Conservation (phyloP, 2,888 invertebrate species). For the Tillus elongatus region DNA sequence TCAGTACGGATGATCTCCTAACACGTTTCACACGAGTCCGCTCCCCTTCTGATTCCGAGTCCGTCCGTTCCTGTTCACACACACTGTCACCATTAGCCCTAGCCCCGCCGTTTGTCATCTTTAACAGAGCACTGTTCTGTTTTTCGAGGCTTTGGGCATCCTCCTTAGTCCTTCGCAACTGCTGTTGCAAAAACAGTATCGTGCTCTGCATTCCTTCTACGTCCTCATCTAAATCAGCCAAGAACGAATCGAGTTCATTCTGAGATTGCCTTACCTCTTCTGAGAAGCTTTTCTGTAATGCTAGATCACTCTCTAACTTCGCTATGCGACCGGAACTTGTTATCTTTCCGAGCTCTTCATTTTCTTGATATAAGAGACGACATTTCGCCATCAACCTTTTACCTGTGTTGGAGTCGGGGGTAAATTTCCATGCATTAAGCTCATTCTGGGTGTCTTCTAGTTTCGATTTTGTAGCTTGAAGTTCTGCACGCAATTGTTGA, state of each 20-base stretch:
- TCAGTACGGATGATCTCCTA: constrained; percentile 60
- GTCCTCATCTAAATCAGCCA: constrained; percentile 93
- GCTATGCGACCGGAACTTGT: constrained; percentile 91
- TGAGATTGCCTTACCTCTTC: constrained; percentile 96
- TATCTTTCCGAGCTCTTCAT: constrained; percentile 93
- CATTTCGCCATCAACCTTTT: constrained; percentile 98
- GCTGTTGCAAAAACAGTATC: constrained; percentile 87
- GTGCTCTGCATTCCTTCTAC: constrained; percentile 98
- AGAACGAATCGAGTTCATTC: constrained; percentile 90
- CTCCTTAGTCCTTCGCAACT: constrained; percentile 76
- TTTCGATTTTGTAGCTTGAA: constrained; percentile 79
- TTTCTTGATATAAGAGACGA: constrained; percentile 87
- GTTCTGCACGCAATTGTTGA: constrained; percentile 81
- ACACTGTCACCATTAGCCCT: constrained; percentile 26
- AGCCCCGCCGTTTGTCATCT: constrained; percentile 23
- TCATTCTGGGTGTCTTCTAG: constrained; percentile 96
- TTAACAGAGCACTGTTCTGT: constrained; percentile 42
- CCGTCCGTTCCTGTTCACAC: constrained; percentile 41
- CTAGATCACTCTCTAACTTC: constrained; percentile 90
- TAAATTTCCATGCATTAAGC: constrained; percentile 97
- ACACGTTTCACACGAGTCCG: constrained; percentile 56
- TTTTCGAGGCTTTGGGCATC: constrained; percentile 49
- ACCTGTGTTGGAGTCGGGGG: constrained; percentile 97
- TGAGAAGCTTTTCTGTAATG: constrained; percentile 88
- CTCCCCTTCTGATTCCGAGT: constrained; percentile 43